Evolutionary conservation across 2,888 invertebrate species (phyloP), one percentile per base, ranked within the genome.

Genomic region (Lepetodrilus schrolli): DNA sequence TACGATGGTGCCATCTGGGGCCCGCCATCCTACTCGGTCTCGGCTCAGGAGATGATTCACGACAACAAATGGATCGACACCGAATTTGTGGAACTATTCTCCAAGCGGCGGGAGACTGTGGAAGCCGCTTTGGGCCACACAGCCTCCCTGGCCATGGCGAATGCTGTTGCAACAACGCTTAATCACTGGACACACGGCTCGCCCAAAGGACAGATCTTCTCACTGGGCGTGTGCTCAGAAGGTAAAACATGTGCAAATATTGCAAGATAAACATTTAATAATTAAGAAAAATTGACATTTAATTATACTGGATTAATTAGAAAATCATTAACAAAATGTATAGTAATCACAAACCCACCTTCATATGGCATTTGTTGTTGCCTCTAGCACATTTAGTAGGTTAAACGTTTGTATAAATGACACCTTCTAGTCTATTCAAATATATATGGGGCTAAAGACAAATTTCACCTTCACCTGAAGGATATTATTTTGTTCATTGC

Each of bases 1-100:
- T 88, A 87, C 72, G 89, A 90, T 74, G 90, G 90, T 1, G 87
- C 90, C 0, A 84, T 90, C 51, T 83, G 85, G 81, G 90, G 90
- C 8, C 90, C 90, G 17, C 83, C 86, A 0, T 84, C 83, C 34
- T 90, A 84, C 79, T 88, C 89, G 4, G 78, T 87, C 17, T 81
- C 88, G 4, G 85, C 83, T 8, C 74, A 77, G 43, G 87, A 88
- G 72, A 86, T 88, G 86, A 79, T 88, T 13, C 86, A 87, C 73
- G 89, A 90, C 75, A 83, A 83, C 48, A 84, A 84, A 47, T 90
- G 90, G 90, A 72, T 89, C 38, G 82, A 83, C 10, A 80, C 78
- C 43, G 89, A 90, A 17, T 88, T 84, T 69, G 74, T 78, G 4
- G 84, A 84, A n/a, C 65, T 85, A 48, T 30, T 50, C 43, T 5